These are phyloP conservation scores for Vidua chalybeata DNA, from an alignment of 2,113 vertebrate species.

Conservation along the genomic window DNA sequence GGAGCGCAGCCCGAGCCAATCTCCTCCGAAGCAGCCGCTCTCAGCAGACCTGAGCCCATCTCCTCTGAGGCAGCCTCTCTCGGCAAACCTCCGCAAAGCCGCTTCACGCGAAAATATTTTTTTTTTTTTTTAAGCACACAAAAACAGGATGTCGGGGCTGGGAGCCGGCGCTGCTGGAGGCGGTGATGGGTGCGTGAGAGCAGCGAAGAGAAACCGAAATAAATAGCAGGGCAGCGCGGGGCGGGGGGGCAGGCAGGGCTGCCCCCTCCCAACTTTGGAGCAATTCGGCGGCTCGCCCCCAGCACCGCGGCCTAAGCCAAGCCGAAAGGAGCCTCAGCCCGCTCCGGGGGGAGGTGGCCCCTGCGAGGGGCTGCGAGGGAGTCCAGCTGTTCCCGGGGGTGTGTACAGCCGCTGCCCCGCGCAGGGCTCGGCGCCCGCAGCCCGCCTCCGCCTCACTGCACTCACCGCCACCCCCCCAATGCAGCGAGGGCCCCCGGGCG, in stretches of 20 bases:
- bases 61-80: not conserved
- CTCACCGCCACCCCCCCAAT: not conserved
- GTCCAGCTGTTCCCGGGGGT: not conserved
- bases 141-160: conserved; percentile 58
- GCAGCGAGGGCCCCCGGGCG: not conserved
- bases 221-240: not conserved
- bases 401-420: not conserved
- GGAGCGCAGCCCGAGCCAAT: not conserved
- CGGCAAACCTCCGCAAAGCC: not conserved
- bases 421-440: not conserved
- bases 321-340: not conserved
- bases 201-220: conserved; percentile 57
- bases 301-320: not conserved
- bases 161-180: conserved; percentile 23
- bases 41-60: not conserved
- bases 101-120: not conserved
- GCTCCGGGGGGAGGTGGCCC: not conserved
- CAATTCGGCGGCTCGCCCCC: not conserved
- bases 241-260: not conserved
- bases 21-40: not conserved
- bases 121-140: not conserved
- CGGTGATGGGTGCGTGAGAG: conserved; percentile 4
- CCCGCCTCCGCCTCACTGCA: not conserved
- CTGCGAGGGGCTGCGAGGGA: not conserved
- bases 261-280: not conserved